phyloP scores from a whole-genome alignment of 2,888 invertebrate species.

The Epistrophe eligans region DNA sequence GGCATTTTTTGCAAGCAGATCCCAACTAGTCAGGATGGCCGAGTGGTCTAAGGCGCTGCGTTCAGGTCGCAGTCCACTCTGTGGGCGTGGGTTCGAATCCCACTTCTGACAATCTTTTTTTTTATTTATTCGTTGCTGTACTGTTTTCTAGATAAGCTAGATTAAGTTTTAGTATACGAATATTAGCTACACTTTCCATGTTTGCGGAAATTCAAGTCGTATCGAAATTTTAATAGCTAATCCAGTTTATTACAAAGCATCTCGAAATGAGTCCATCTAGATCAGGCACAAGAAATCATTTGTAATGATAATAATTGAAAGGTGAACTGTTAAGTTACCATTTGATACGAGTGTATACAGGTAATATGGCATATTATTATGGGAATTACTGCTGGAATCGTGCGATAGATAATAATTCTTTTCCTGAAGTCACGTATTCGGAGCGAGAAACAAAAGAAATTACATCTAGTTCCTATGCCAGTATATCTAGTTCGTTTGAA shows the following conservation, averaged over 20 bases:
- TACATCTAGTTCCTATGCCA: background rate
- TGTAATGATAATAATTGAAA: constrained; percentile 20
- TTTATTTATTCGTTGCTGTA: background rate
- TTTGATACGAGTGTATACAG: background rate
- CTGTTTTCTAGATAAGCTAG: background rate
- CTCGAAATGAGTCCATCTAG: constrained; percentile 7
- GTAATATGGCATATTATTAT: background rate
- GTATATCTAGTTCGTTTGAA: background rate
- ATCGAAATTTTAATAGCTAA: constrained; percentile 38
- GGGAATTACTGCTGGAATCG: constrained; percentile 4
- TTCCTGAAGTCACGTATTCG: constrained; percentile 65
- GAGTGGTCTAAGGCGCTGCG: constrained; percentile 76
- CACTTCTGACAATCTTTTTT: constrained; percentile 68
- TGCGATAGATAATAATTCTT: constrained; percentile 43
- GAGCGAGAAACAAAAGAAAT: constrained; percentile 48
- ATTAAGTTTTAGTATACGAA: background rate
- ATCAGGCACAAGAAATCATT: constrained; percentile 20
- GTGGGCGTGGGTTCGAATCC: constrained; percentile 75
- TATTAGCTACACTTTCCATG: constrained; percentile 20
- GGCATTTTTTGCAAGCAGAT: background rate
- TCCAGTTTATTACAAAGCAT: constrained; percentile 1
- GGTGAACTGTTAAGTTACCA: background rate
- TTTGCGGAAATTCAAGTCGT: constrained; percentile 47
- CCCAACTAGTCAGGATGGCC: constrained; percentile 66
- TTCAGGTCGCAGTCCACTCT: constrained; percentile 75